Evolutionary conservation across 2,113 vertebrate genomes (phyloP).

Genomic region (Brachyhypopomus gauderio): DNA sequence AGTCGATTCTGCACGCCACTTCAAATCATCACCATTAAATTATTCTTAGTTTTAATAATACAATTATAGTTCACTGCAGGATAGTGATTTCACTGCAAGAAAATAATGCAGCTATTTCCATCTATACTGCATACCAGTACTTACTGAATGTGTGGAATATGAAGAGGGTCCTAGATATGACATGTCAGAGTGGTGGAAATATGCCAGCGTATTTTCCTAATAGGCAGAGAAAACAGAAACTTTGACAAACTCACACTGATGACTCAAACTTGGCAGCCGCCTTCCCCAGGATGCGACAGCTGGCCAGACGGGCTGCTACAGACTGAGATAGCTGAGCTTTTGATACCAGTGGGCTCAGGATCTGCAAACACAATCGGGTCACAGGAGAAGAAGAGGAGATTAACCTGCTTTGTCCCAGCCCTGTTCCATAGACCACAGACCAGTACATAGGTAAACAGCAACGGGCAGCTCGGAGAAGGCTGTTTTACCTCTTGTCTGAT

Average conservation of each 20-base stretch:
- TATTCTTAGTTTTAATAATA: not conserved
- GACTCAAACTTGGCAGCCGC: slow-evolving; percentile 89
- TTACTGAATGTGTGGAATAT: not conserved
- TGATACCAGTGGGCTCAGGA: slow-evolving; percentile 88
- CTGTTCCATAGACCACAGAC: not conserved
- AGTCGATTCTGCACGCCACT: not conserved
- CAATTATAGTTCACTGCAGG: not conserved
- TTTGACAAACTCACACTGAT: slow-evolving; percentile 80
- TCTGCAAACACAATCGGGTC: slow-evolving; percentile 70
- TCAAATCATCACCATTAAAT: not conserved
- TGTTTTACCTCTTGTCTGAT: slow-evolving; percentile 88
- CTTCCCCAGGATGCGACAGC: slow-evolving; percentile 92
- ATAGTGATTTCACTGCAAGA: not conserved
- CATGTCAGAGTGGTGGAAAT: not conserved
- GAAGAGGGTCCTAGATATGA: not conserved
- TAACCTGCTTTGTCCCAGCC: not conserved
- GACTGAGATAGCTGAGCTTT: slow-evolving; percentile 90
- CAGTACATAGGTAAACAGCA: not conserved
- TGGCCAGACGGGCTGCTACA: slow-evolving; percentile 86
- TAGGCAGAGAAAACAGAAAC: slow-evolving; percentile 12
- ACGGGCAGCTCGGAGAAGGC: not conserved
- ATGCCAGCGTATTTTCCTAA: not conserved
- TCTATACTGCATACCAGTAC: not conserved
- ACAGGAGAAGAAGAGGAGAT: slow-evolving; percentile 13
- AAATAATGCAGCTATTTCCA: not conserved